Evolutionary conservation across 2,113 vertebrate genomes (phyloP).

Genomic region (Solea senegalensis): DNA sequence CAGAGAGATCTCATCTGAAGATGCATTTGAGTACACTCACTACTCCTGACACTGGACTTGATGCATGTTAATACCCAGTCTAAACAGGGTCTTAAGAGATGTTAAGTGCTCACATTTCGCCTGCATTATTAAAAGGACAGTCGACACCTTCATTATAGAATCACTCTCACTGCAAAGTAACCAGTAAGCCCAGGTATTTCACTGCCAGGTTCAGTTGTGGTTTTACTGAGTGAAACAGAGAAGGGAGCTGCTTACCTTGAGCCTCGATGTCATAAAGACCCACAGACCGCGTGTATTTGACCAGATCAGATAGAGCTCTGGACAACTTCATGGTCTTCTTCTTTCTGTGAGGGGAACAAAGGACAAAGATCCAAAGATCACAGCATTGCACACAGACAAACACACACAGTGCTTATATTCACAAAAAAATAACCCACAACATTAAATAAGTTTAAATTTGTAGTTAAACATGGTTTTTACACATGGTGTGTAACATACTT

Average conservation of each 20-base stretch:
- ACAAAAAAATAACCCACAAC: no score
- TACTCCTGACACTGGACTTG: no score
- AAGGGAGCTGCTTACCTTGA: constrained; percentile 82
- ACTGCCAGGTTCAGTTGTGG: not conserved
- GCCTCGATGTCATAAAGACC: constrained; percentile 89
- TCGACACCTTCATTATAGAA: not conserved
- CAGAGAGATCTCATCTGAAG: no score
- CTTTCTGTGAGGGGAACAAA: constrained; percentile 71
- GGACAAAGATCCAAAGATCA: not conserved
- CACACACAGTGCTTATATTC: not conserved
- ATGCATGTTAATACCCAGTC: no score
- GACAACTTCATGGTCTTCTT: constrained; percentile 98
- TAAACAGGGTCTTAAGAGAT: no score
- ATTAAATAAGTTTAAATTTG: no score
- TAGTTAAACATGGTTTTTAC: no score
- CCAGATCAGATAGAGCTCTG: constrained; percentile 94
- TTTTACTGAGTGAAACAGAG: not conserved
- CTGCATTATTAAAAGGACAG: not conserved
- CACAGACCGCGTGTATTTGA: constrained; percentile 95
- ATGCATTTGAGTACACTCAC: no score
- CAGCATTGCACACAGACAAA: not conserved
- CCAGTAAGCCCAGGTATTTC: not conserved
- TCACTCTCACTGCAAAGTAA: not conserved
- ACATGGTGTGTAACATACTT: constrained; percentile 73
- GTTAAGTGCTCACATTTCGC: no score